These are phyloP conservation scores for Silurus meridionalis DNA, from an alignment of 2,113 vertebrate genomes.

Conservation along the genomic window DNA sequence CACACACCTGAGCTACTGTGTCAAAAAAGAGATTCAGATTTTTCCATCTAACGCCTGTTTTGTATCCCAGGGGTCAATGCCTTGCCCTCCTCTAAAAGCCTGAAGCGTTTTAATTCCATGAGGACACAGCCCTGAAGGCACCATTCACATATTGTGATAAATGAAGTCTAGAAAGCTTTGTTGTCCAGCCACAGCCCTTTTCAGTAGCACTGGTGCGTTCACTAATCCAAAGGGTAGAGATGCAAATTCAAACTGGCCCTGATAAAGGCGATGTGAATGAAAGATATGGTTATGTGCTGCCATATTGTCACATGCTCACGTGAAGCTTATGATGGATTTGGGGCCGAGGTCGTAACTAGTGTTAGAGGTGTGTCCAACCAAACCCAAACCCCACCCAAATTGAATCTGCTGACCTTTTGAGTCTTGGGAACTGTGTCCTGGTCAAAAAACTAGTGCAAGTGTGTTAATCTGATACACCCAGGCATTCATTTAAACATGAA, in stretches of 20 bases:
- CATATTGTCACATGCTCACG: constrained; percentile 18
- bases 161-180: constrained; percentile 67
- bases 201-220: constrained; percentile 65
- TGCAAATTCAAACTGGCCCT: constrained; percentile 54
- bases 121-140: constrained; percentile 20
- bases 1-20: background rate
- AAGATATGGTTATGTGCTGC: background rate
- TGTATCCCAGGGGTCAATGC: background rate
- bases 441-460: background rate
- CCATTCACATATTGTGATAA: constrained; percentile 69
- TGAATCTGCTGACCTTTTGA: constrained; percentile 58
- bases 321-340: background rate
- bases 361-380: background rate
- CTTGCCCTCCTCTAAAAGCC: background rate
- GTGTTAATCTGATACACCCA: constrained; percentile 60
- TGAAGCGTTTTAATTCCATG: constrained; percentile 20
- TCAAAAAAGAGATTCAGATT: background rate
- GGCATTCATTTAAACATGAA: constrained; percentile 67
- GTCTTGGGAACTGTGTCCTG: constrained; percentile 48
- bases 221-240: constrained; percentile 59
- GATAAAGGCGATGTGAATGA: constrained; percentile 30
- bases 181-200: constrained; percentile 62
- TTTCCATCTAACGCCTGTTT: constrained; percentile 12
- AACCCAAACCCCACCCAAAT: background rate
- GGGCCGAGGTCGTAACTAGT: background rate